These are phyloP conservation scores for Pseudopodoces humilis DNA, from an alignment of 2,113 vertebrate species.

Conservation along the genomic window DNA sequence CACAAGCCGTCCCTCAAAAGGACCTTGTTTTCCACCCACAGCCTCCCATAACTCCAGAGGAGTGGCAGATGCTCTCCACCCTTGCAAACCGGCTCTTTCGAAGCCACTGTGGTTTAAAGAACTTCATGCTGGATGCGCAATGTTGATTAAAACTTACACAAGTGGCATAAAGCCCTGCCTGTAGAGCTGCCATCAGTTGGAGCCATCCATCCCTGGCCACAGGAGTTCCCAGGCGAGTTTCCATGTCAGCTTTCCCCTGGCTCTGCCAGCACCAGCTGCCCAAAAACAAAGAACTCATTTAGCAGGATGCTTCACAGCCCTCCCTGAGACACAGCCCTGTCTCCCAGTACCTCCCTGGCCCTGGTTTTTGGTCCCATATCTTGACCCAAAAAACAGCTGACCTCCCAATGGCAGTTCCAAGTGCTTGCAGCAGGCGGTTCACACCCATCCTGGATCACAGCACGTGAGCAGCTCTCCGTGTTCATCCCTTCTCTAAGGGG, in stretches of 20 bases:
- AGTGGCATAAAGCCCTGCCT: neutral
- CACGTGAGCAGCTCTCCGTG: neutral
- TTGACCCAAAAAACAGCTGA: neutral
- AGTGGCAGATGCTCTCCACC: constrained; percentile 34
- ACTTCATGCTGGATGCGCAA: neutral
- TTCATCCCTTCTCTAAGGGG: neutral
- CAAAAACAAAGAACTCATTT: constrained; percentile 21
- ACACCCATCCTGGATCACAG: neutral
- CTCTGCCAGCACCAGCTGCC: neutral
- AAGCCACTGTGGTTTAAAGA: neutral
- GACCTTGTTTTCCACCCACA: neutral
- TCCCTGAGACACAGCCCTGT: neutral
- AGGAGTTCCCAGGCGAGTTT: neutral
- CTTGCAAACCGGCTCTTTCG: neutral
- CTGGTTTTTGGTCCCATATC: neutral
- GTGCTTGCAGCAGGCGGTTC: fast-evolving
- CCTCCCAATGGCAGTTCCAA: neutral
- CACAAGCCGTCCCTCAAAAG: neutral
- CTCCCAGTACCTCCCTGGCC: neutral
- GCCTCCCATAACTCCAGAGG: neutral
- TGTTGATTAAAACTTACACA: neutral
- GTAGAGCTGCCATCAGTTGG: neutral
- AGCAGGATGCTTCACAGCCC: neutral
- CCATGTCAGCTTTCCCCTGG: neutral
- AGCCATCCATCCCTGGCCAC: neutral